Percentiles rank a stretch among this genome's conserved stretches.
phyloP scores from a whole-genome alignment of 2,113 vertebrate species.

The Empidonax traillii region DNA sequence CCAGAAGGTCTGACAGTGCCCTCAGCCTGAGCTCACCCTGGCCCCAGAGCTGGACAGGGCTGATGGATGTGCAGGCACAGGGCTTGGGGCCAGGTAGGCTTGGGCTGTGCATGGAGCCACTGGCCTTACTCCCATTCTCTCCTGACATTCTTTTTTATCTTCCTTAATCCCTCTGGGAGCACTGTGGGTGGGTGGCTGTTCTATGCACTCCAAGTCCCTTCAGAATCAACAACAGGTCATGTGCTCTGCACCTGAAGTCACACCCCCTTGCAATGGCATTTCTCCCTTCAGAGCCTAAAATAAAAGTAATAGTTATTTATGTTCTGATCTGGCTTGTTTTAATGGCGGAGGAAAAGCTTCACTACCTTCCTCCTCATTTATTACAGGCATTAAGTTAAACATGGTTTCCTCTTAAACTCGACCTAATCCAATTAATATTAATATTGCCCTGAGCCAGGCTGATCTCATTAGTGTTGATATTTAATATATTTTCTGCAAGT shows the following conservation, averaged over 20 bases:
- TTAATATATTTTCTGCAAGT: conserved; percentile 18
- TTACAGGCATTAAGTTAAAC: conserved; percentile 4
- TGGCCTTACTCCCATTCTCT: neutral
- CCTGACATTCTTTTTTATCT: neutral
- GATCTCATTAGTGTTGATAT: conserved; percentile 25
- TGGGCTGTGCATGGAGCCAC: neutral
- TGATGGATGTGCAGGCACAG: neutral
- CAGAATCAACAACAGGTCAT: neutral
- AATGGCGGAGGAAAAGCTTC: neutral
- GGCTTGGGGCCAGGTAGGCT: neutral
- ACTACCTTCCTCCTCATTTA: conserved; percentile 42
- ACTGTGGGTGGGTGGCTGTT: neutral
- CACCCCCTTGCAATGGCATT: rapidly evolving
- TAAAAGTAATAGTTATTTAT: neutral
- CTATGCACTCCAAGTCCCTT: neutral
- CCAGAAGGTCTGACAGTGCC: neutral
- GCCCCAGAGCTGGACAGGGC: neutral
- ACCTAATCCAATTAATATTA: conserved; percentile 42
- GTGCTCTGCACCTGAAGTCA: rapidly evolving
- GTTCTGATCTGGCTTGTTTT: neutral
- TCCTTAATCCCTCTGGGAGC: rapidly evolving
- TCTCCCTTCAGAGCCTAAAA: neutral
- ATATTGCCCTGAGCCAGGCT: neutral
- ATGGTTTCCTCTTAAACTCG: conserved; percentile 33
- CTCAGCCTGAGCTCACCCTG: neutral